These are phyloP conservation scores for Struthidea cinerea DNA, from an alignment of 2,113 vertebrate species.

Conservation along the genomic window DNA sequence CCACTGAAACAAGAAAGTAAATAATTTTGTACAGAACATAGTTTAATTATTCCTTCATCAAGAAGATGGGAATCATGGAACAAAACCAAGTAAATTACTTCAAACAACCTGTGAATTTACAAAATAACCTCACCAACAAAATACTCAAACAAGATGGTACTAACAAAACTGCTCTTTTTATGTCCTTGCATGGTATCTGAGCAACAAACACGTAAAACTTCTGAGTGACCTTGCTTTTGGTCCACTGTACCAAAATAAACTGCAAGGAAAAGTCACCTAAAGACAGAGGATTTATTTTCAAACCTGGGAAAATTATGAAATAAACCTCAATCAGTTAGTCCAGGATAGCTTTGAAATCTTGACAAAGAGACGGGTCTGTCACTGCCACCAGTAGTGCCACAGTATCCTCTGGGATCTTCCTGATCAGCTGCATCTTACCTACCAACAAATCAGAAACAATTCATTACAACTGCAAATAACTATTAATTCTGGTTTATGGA, in stretches of 20 bases:
- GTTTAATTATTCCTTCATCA: background rate
- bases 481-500: background rate
- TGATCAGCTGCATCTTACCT: conserved; percentile 56
- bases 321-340: conserved; percentile 36
- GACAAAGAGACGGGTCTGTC: conserved; percentile 1
- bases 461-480: background rate
- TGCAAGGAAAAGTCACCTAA: background rate
- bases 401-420: conserved; percentile 36
- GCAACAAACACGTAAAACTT: background rate
- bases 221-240: background rate
- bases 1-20: background rate
- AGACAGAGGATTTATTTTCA: background rate
- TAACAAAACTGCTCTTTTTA: background rate
- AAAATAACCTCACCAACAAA: background rate
- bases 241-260: background rate
- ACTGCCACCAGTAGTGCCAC: conserved; percentile 41
- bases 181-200: background rate
- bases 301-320: background rate
- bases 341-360: conserved; percentile 69
- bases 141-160: background rate
- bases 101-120: background rate
- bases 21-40: background rate
- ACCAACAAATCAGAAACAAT: background rate
- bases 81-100: background rate
- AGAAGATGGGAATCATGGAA: background rate